Percentiles rank a stretch among this genome's conserved stretches.
Evolutionary conservation across 2,888 invertebrate genomes (phyloP).

Genomic region (Panopea generosa): DNA sequence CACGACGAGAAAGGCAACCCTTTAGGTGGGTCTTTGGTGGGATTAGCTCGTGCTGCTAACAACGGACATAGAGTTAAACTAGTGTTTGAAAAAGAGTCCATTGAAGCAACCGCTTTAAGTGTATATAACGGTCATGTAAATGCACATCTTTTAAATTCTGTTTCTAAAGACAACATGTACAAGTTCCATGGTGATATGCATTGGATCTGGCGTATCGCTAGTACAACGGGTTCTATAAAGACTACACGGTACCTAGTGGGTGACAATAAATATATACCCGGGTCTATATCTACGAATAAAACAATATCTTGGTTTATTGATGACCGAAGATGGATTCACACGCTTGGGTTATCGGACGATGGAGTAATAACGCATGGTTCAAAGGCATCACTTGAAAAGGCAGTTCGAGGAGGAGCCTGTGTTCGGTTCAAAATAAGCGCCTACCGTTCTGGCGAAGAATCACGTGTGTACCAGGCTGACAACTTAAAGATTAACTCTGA

Average conservation of each 20-base stretch:
- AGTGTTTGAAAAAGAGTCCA: background rate
- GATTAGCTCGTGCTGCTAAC: constrained; percentile 10
- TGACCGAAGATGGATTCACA: constrained; percentile 20
- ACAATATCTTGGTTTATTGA: constrained; percentile 33
- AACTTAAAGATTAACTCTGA: constrained; percentile 6
- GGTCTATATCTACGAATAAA: background rate
- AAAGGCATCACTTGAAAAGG: constrained; percentile 13
- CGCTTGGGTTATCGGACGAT: background rate
- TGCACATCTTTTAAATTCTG: constrained; percentile 18
- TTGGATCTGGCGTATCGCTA: constrained; percentile 32
- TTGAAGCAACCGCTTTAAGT: constrained; percentile 21
- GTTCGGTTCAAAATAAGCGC: constrained; percentile 11
- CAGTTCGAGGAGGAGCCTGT: constrained; percentile 21
- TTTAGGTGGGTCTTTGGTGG: constrained; percentile 14
- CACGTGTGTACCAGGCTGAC: constrained; percentile 14
- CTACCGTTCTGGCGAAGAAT: background rate
- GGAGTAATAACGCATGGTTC: constrained; percentile 20
- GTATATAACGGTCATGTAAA: constrained; percentile 23
- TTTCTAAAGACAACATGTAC: constrained; percentile 11
- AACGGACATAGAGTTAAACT: constrained; percentile 27
- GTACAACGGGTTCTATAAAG: constrained; percentile 17
- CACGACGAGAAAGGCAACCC: constrained; percentile 23
- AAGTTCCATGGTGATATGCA: constrained; percentile 2
- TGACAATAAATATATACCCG: background rate
- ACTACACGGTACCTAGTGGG: constrained; percentile 17